A percentile compares a stretch with the other conserved stretches of the same genome.
Evolutionary conservation across 1,140 invertebrate genomes (phyloP).

Genomic region (Prorops nasuta): DNA sequence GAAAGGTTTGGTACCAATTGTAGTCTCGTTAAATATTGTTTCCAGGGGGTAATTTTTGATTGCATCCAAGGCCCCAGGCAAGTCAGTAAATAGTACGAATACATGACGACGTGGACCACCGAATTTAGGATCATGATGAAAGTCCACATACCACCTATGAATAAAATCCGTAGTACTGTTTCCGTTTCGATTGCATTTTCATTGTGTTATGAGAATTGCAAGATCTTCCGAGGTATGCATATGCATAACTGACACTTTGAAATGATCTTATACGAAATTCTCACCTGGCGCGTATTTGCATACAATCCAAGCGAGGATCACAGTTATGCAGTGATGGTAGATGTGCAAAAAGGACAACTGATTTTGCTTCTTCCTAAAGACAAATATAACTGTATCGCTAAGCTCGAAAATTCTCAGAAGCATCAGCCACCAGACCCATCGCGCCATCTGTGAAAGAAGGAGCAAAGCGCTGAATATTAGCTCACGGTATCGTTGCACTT

Average conservation of each 20-base stretch:
- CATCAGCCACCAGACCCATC: conserved; percentile 55
- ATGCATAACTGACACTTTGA: neutral
- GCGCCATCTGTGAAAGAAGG: conserved; percentile 36
- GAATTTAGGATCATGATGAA: conserved; percentile 60
- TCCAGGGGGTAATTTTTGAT: conserved; percentile 82
- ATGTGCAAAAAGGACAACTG: conserved; percentile 73
- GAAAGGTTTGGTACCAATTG: conserved; percentile 65
- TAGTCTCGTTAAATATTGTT: conserved; percentile 82
- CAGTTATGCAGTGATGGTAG: conserved; percentile 70
- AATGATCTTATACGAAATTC: neutral
- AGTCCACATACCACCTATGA: conserved; percentile 49
- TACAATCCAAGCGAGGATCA: conserved; percentile 68
- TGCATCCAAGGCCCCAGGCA: conserved; percentile 74
- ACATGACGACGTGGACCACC: conserved; percentile 67
- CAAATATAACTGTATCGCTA: conserved; percentile 64
- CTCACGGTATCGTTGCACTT: neutral
- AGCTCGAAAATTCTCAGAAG: conserved; percentile 55
- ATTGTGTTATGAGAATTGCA: too few species aligned
- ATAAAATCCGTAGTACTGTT: too few species aligned
- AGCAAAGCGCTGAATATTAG: conserved; percentile 2
- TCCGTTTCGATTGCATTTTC: too few species aligned
- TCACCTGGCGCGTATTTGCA: conserved; percentile 66
- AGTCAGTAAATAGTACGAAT: conserved; percentile 67
- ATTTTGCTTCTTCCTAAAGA: conserved; percentile 69
- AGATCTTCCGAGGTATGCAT: too few species aligned